These are phyloP conservation scores for Hydraecia micacea DNA, from an alignment of 2,888 invertebrate species.

Conservation along the genomic window DNA sequence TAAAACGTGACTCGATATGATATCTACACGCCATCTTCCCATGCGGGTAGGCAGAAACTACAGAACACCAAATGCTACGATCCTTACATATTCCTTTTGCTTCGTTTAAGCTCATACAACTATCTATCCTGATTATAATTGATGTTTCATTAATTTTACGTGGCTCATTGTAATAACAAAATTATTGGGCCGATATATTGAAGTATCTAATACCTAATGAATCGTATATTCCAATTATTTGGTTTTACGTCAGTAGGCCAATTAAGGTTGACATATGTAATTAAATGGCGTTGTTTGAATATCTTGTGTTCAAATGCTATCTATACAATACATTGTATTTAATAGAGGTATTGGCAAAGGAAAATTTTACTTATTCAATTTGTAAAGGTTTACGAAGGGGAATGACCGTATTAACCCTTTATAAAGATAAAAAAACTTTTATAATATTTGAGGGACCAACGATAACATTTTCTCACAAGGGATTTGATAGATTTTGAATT, in stretches of 20 bases:
- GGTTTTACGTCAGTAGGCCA: constrained; percentile 7
- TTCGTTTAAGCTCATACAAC: background rate
- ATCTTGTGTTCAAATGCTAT: background rate
- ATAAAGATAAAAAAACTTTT: constrained; percentile 29
- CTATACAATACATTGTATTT: background rate
- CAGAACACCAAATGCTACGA: background rate
- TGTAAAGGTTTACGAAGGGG: constrained; percentile 11
- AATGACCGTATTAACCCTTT: constrained; percentile 35
- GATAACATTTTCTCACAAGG: constrained; percentile 43
- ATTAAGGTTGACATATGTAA: constrained; percentile 15
- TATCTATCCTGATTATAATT: background rate
- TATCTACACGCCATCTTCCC: background rate
- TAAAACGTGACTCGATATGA: constrained; percentile 33
- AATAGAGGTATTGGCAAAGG: constrained; percentile 7
- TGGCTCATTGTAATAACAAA: background rate
- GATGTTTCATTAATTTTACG: too few relatives aligned
- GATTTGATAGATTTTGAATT: constrained; percentile 43
- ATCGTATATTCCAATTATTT: constrained; percentile 25
- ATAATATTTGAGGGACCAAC: constrained; percentile 23
- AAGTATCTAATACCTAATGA: constrained; percentile 16
- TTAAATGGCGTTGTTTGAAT: constrained; percentile 7
- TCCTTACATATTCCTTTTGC: background rate
- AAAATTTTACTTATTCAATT: constrained; percentile 10
- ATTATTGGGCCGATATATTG: constrained; percentile 16
- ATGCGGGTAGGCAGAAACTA: background rate